Percentiles rank a stretch among this genome's conserved stretches.
Evolutionary conservation across 2,888 invertebrate species (phyloP).

Genomic region (Cantharis lateralis): DNA sequence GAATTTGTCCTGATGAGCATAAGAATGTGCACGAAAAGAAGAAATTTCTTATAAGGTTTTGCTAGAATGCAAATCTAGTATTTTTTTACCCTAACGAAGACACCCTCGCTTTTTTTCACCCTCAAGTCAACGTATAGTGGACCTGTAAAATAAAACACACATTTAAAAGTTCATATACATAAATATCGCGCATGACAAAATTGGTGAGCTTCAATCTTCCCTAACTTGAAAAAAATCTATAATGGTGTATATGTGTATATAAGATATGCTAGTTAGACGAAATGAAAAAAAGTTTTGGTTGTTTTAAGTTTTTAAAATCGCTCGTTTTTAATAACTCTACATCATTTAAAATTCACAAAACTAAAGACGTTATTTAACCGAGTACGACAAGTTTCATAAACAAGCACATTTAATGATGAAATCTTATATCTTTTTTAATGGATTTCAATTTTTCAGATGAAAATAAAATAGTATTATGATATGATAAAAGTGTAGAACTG

Average conservation of each 20-base stretch:
- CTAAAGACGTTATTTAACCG: not conserved
- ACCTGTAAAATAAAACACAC: conserved; percentile 41
- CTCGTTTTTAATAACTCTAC: not conserved
- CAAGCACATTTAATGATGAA: conserved; percentile 1
- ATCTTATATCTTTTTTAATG: conserved; percentile 31
- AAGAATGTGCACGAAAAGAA: conserved; percentile 17
- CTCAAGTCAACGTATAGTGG: conserved; percentile 53
- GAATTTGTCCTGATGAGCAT: conserved; percentile 24
- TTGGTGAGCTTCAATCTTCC: conserved; percentile 52
- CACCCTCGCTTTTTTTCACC: conserved; percentile 58
- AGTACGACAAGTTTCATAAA: not conserved
- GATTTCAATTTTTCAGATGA: conserved; percentile 38
- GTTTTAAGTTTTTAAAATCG: conserved; percentile 16
- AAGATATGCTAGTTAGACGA: conserved; percentile 57
- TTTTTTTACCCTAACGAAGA: conserved; percentile 58
- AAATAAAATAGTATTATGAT: conserved; percentile 44
- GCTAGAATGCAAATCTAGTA: conserved; percentile 56
- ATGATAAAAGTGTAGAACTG: conserved; percentile 44
- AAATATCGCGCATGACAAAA: conserved; percentile 41
- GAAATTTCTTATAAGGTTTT: conserved; percentile 48
- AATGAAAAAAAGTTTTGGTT: conserved; percentile 56
- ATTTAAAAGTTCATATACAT: conserved; percentile 41
- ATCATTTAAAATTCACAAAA: not conserved
- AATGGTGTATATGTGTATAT: conserved; percentile 57
- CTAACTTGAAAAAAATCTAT: conserved; percentile 57